Percentiles rank a stretch among this genome's conserved stretches.
Evolutionary conservation across 2,797 vertebrate genomes (phyloP).

Genomic region (Gymnothorax reevesii): DNA sequence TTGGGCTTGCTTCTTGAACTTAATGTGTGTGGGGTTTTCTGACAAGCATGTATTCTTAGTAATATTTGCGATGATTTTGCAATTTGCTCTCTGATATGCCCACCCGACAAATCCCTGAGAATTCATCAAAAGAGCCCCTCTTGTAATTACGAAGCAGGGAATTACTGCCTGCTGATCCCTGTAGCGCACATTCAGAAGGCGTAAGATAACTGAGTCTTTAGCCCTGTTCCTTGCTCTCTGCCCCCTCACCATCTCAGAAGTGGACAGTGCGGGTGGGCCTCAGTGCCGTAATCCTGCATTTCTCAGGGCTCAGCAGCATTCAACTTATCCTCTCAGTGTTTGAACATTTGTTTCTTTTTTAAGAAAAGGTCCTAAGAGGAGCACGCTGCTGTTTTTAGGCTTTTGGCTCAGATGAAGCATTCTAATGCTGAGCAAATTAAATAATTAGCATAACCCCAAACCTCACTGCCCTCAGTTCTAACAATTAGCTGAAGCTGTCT

Average conservation of each 20-base stretch:
- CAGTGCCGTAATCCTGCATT: conserved; percentile 46
- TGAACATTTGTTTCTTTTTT: conserved; percentile 51
- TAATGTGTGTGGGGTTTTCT: conserved; percentile 57
- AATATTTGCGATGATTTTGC: conserved; percentile 54
- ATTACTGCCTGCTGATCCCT: conserved; percentile 57
- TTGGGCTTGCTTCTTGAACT: conserved; percentile 57
- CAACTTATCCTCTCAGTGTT: conserved; percentile 51
- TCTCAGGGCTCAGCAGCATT: conserved; percentile 41
- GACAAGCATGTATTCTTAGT: conserved; percentile 50
- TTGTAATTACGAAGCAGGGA: conserved; percentile 69
- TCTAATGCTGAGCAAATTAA: conserved; percentile 40
- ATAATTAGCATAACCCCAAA: not conserved
- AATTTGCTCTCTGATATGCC: conserved; percentile 64
- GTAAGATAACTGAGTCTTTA: conserved; percentile 52
- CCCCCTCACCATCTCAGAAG: conserved; percentile 30
- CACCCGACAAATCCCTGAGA: conserved; percentile 66
- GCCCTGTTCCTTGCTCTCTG: conserved; percentile 17
- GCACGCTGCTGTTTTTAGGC: conserved; percentile 50
- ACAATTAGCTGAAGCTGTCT: not conserved
- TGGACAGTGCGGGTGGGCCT: conserved; percentile 28
- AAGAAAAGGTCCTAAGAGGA: conserved; percentile 52
- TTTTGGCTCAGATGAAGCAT: conserved; percentile 53
- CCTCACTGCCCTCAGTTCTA: not conserved
- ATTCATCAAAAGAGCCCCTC: conserved; percentile 58
- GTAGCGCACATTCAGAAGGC: conserved; percentile 51